Percentiles rank a stretch among this genome's conserved stretches.
Evolutionary conservation across 2,797 vertebrate species (phyloP).

Genomic region (Sebastes paucispinis): DNA sequence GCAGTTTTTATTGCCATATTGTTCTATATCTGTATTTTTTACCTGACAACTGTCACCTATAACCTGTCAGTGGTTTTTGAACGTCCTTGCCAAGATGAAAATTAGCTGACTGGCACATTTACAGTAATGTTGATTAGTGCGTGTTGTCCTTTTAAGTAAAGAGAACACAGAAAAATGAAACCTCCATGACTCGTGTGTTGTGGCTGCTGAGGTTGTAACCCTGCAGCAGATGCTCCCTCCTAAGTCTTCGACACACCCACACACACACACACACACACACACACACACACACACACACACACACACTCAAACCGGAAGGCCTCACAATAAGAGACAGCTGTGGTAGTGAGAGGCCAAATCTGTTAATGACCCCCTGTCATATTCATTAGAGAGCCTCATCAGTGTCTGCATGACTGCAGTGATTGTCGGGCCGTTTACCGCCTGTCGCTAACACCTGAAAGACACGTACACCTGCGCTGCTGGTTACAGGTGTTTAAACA

Average conservation of each 20-base stretch:
- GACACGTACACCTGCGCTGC: conserved; percentile 53
- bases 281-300: too few species aligned
- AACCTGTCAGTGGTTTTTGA: neutral
- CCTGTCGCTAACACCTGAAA: conserved; percentile 65
- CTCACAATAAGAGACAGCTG: conserved; percentile 70
- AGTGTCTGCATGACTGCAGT: conserved; percentile 64
- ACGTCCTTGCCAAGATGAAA: neutral
- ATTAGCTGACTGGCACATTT: neutral
- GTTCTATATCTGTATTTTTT: neutral
- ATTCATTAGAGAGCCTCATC: conserved; percentile 69
- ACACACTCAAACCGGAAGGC: conserved; percentile 27
- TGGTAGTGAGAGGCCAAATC: conserved; percentile 65
- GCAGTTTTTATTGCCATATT: neutral
- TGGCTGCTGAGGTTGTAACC: conserved; percentile 20
- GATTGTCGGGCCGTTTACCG: conserved; percentile 59
- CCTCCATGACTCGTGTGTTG: neutral
- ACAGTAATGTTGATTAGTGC: neutral
- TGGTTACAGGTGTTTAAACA: conserved; percentile 32
- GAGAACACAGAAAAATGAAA: neutral
- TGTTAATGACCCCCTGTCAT: conserved; percentile 72
- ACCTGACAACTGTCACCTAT: neutral
- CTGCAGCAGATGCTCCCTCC: conserved; percentile 37
- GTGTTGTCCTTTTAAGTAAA: neutral
- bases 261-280: conserved; percentile 12
- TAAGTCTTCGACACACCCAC: conserved; percentile 24